Conservation (phyloP, 2,113 vertebrate genomes). For the Gorsachius goisagi region DNA sequence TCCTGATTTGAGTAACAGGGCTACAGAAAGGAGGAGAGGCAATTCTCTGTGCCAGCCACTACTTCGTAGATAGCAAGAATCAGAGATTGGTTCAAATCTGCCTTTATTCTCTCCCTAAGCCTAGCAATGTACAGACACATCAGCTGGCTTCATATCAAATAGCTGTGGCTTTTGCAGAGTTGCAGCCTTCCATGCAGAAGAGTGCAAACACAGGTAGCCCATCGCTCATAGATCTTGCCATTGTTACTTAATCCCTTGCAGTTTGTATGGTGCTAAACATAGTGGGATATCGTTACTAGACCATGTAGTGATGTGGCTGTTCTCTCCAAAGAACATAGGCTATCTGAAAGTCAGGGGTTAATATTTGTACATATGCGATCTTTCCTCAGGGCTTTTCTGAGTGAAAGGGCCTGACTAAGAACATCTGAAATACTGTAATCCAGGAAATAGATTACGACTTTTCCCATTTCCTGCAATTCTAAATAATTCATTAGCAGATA, state of each 20-base stretch:
- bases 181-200: not conserved
- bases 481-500: not conserved
- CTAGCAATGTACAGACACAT: not conserved
- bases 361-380: not conserved
- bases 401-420: not conserved
- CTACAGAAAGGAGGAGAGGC: not conserved
- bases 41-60: not conserved
- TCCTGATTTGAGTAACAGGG: not conserved
- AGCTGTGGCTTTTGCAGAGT: not conserved
- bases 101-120: not conserved
- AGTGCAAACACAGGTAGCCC: accelerated
- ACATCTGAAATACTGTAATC: not conserved
- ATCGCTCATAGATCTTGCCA: not conserved
- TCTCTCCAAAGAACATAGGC: not conserved
- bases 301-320: accelerated
- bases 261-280: not conserved
- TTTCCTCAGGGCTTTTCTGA: not conserved
- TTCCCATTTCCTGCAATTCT: not conserved
- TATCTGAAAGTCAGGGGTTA: not conserved
- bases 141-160: not conserved
- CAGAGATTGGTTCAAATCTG: not conserved
- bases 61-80: not conserved
- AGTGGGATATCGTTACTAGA: not conserved
- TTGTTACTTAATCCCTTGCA: not conserved
- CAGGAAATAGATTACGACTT: not conserved